A percentile compares a stretch with the other conserved stretches of the same genome.
Evolutionary conservation across 2,797 vertebrate genomes (phyloP).

Genomic region (Molothrus aeneus): DNA sequence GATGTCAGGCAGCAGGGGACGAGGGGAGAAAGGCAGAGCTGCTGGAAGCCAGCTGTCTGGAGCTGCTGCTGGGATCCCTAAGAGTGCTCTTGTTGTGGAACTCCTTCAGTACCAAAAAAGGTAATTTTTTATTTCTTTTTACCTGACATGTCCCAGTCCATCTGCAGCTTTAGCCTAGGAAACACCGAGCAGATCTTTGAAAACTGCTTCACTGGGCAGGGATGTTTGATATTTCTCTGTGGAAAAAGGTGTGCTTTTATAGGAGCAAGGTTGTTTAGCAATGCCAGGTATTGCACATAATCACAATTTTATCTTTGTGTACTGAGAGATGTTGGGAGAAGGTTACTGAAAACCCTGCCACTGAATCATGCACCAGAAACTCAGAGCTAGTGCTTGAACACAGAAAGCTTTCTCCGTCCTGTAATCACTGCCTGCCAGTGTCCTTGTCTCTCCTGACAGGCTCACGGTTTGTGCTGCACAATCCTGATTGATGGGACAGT

Average conservation of each 20-base stretch:
- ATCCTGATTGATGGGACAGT: background rate
- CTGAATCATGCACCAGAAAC: background rate
- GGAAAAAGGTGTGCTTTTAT: background rate
- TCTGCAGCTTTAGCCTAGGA: background rate
- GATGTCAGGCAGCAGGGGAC: slow-evolving; percentile 45
- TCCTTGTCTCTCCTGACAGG: background rate
- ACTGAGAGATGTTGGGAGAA: background rate
- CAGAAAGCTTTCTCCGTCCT: background rate
- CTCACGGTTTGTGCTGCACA: background rate
- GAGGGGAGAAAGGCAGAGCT: background rate
- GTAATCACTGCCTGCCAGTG: background rate
- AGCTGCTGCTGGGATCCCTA: background rate
- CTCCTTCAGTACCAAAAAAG: slow-evolving; percentile 21
- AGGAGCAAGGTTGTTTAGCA: background rate
- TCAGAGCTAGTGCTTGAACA: background rate
- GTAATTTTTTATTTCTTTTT: slow-evolving; percentile 42
- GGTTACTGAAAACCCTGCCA: background rate
- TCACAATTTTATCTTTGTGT: background rate
- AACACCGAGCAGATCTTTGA: background rate
- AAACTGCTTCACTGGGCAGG: background rate
- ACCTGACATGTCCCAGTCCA: background rate
- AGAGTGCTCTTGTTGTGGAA: background rate
- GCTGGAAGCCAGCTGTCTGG: background rate
- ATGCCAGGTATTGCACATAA: background rate
- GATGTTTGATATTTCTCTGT: background rate